These are phyloP conservation scores for Vanessa cardui DNA, from an alignment of 2,888 invertebrate genomes.

Conservation along the genomic window DNA sequence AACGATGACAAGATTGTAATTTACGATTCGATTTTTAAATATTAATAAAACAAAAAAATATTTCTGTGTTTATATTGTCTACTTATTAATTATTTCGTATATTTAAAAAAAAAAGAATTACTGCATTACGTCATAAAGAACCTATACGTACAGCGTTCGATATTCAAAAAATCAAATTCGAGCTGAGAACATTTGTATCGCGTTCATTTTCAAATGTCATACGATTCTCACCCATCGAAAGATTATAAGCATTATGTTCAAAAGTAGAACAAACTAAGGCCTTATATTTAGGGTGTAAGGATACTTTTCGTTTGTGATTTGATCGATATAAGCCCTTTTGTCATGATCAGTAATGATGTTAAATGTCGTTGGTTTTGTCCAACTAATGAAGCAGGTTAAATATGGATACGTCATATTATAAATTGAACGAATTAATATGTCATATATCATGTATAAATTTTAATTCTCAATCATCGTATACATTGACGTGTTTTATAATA, in stretches of 20 bases:
- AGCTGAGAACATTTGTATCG: slow-evolving; percentile 56
- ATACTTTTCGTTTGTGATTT: slow-evolving; percentile 23
- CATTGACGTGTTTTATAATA: slow-evolving; percentile 28
- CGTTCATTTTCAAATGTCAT: slow-evolving; percentile 72
- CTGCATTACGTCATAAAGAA: slow-evolving; percentile 18
- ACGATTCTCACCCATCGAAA: slow-evolving; percentile 63
- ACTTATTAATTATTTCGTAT: background rate
- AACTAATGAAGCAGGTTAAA: slow-evolving; percentile 67
- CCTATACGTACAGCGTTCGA: slow-evolving; percentile 42
- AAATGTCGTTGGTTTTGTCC: slow-evolving; percentile 79
- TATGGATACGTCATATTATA: slow-evolving; percentile 45
- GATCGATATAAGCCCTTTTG: slow-evolving; percentile 45
- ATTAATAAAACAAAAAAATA: slow-evolving; percentile 29
- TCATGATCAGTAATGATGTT: slow-evolving; percentile 49
- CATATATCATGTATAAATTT: slow-evolving; percentile 26
- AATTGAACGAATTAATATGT: slow-evolving; percentile 36
- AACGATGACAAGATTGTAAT: slow-evolving; percentile 45
- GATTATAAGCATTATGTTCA: background rate
- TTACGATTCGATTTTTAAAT: slow-evolving; percentile 29
- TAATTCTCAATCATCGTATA: slow-evolving; percentile 31
- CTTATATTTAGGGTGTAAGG: background rate
- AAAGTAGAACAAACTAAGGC: slow-evolving; percentile 32
- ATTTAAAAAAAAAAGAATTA: background rate
- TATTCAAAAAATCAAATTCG: slow-evolving; percentile 59
- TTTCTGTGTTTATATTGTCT: slow-evolving; percentile 15